Evolutionary conservation across 1,140 invertebrate genomes (phyloP).

Genomic region (Wiebesia pumilae): DNA sequence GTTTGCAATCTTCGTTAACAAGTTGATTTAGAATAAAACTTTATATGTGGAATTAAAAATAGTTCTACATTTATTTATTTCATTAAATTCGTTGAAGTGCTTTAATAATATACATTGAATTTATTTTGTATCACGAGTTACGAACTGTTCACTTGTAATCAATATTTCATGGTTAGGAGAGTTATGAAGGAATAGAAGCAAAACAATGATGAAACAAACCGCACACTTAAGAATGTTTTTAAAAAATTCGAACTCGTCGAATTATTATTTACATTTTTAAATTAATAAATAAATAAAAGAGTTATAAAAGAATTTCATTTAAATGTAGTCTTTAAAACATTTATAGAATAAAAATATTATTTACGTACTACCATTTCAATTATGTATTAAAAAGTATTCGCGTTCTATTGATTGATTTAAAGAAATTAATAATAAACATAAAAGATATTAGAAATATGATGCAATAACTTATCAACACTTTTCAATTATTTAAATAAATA

Average conservation of each 20-base stretch:
- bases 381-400: too few species aligned
- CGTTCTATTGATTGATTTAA: too few species aligned
- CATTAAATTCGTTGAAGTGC: not conserved
- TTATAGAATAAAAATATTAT: too few species aligned
- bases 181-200: not conserved
- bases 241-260: not conserved
- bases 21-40: not conserved
- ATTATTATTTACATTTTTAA: too few species aligned
- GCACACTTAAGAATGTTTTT: not conserved
- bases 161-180: constrained; percentile 8
- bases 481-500: too few species aligned
- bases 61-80: not conserved
- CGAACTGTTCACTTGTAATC: not conserved
- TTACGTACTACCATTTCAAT: too few species aligned
- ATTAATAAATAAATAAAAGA: too few species aligned
- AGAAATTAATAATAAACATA: too few species aligned
- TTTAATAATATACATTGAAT: not conserved
- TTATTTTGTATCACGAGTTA: not conserved
- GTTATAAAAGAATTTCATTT: too few species aligned
- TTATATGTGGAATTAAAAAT: not conserved
- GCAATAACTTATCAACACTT: too few species aligned
- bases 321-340: too few species aligned
- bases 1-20: not conserved
- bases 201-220: not conserved
- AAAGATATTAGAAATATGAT: too few species aligned